phyloP scores from a whole-genome alignment of 2,113 vertebrate genomes.

The Austrofundulus limnaeus region DNA sequence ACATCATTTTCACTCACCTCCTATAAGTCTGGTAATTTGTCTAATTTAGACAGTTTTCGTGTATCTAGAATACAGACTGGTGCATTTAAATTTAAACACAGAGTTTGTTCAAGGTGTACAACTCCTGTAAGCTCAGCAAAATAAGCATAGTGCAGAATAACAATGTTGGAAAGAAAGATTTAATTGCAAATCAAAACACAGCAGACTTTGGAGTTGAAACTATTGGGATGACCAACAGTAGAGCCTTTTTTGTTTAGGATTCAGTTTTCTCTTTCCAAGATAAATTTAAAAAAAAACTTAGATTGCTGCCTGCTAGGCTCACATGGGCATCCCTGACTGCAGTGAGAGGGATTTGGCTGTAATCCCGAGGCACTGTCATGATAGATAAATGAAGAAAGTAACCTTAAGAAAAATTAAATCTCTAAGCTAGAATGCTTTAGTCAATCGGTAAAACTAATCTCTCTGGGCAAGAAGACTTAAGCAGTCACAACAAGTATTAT shows the following conservation, averaged over 20 bases:
- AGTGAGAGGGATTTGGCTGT: neutral
- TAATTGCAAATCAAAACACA: neutral
- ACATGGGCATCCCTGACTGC: neutral
- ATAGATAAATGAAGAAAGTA: neutral
- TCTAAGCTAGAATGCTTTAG: neutral
- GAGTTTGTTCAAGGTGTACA: neutral
- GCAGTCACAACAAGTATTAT: no score
- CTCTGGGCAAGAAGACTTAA: neutral
- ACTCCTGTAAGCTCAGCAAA: neutral
- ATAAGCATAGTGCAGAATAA: no score
- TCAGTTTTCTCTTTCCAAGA: neutral
- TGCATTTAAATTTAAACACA: neutral
- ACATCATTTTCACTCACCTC: neutral
- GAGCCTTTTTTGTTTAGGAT: neutral
- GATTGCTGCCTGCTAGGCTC: neutral
- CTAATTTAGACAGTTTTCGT: neutral
- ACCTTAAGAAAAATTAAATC: neutral
- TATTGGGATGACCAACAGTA: neutral
- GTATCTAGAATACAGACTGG: neutral
- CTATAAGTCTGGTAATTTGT: neutral
- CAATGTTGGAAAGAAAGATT: neutral
- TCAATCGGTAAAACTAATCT: neutral
- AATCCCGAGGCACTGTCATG: neutral
- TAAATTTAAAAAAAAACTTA: neutral
- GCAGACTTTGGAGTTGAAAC: neutral